These are phyloP conservation scores for Synanthedon vespiformis DNA, from an alignment of 2,888 invertebrate species.

Conservation along the genomic window DNA sequence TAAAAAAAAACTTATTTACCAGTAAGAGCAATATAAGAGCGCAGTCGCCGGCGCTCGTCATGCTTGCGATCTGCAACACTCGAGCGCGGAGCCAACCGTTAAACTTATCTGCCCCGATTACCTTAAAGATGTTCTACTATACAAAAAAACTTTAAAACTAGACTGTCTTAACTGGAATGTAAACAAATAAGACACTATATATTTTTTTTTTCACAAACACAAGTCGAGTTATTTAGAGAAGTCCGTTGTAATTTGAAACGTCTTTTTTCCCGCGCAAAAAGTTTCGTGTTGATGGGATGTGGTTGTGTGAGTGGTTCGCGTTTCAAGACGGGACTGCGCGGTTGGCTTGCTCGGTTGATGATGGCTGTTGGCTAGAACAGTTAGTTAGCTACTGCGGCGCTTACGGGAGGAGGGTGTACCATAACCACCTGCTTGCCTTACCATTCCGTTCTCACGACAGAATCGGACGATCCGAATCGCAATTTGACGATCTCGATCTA, in stretches of 20 bases:
- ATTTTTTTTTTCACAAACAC: constrained; percentile 21
- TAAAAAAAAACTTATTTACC: constrained; percentile 34
- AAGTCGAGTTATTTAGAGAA: constrained; percentile 2
- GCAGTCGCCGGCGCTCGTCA: constrained; percentile 60
- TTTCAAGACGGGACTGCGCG: constrained; percentile 51
- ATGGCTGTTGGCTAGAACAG: constrained; percentile 49
- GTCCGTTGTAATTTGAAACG: neutral
- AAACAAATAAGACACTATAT: constrained; percentile 10
- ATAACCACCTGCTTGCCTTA: constrained; percentile 50
- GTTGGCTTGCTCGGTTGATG: constrained; percentile 39
- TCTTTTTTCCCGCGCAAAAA: constrained; percentile 15
- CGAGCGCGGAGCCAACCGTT: constrained; percentile 68
- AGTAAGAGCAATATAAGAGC: constrained; percentile 53
- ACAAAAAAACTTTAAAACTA: constrained; percentile 26
- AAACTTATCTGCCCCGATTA: constrained; percentile 69
- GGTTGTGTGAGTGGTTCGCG: constrained; percentile 33
- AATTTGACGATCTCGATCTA: constrained; percentile 60
- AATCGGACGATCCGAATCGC: constrained; percentile 33
- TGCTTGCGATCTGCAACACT: constrained; percentile 68
- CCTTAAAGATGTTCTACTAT: constrained; percentile 43
- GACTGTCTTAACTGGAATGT: constrained; percentile 7
- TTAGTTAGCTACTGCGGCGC: constrained; percentile 50
- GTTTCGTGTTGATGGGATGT: constrained; percentile 4
- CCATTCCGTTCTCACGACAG: constrained; percentile 64
- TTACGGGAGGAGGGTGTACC: constrained; percentile 31